phyloP scores from a whole-genome alignment of 2,797 vertebrate genomes.

The Pampus argenteus region DNA sequence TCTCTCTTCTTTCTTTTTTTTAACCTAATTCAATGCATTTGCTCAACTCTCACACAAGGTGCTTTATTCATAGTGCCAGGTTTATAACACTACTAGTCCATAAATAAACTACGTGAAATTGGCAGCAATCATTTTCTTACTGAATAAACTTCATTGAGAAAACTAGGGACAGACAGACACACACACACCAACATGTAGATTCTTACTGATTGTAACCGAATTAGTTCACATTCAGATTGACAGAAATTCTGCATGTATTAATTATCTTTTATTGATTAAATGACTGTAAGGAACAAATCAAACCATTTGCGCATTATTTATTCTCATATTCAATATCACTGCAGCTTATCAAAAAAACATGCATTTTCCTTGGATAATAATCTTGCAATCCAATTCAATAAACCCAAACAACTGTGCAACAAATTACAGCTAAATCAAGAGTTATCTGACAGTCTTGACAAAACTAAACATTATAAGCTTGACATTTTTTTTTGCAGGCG shows the following conservation, averaged over 20 bases:
- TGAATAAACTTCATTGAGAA: constrained; percentile 13
- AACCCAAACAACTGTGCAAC: constrained; percentile 3
- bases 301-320: not conserved
- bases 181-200: not conserved
- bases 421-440: not conserved
- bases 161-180: constrained; percentile 11
- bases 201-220: not conserved
- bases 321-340: not conserved
- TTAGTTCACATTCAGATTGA: constrained; percentile 17
- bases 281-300: constrained; percentile 6
- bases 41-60: constrained; percentile 46
- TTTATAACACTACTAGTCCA: constrained; percentile 44
- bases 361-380: no score
- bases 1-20: not conserved
- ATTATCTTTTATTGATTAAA: constrained; percentile 17
- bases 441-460: not conserved
- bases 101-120: constrained; percentile 52
- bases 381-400: not conserved
- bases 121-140: constrained; percentile 45
- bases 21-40: constrained; percentile 25
- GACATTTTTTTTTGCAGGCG: constrained; percentile 1
- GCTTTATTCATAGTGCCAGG: constrained; percentile 38
- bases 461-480: not conserved
- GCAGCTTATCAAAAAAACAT: not conserved
- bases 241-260: not conserved